These are phyloP conservation scores for Odontomachus brunneus DNA, from an alignment of 1,140 invertebrate species.

Conservation along the genomic window DNA sequence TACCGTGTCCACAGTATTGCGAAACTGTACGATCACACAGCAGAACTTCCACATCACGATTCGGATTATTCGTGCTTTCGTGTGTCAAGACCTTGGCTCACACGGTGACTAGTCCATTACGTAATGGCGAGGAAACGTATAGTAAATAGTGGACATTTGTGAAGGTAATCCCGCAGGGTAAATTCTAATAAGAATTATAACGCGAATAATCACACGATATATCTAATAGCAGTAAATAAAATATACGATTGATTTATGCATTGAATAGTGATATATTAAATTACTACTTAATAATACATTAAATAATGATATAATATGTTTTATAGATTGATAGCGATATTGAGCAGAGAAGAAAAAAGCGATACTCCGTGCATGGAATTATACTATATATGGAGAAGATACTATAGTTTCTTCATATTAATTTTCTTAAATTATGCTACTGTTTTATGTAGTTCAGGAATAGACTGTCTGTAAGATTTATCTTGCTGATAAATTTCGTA, in stretches of 20 bases:
- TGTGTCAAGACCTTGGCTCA: neutral
- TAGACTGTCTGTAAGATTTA: no score
- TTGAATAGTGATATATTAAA: neutral
- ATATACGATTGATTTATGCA: neutral
- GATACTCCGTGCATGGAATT: no score
- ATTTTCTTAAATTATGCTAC: no score
- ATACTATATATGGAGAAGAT: no score
- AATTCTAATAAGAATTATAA: neutral
- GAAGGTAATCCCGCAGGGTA: neutral
- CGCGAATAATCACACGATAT: neutral
- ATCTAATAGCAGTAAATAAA: no score
- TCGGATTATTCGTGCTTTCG: slow-evolving; percentile 6
- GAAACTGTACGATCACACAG: slow-evolving; percentile 37
- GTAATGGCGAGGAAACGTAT: neutral
- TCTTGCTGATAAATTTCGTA: no score
- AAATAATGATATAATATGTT: no score
- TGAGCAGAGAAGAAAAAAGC: neutral
- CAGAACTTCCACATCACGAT: slow-evolving; percentile 19
- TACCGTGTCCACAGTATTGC: slow-evolving; percentile 71
- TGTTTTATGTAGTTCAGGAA: no score
- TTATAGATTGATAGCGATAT: neutral
- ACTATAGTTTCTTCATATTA: no score
- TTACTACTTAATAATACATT: neutral
- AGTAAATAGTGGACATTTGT: neutral
- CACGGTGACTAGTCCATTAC: neutral